phyloP scores from a whole-genome alignment of 1,140 invertebrate genomes.

The Trachelipus rathkii region DNA sequence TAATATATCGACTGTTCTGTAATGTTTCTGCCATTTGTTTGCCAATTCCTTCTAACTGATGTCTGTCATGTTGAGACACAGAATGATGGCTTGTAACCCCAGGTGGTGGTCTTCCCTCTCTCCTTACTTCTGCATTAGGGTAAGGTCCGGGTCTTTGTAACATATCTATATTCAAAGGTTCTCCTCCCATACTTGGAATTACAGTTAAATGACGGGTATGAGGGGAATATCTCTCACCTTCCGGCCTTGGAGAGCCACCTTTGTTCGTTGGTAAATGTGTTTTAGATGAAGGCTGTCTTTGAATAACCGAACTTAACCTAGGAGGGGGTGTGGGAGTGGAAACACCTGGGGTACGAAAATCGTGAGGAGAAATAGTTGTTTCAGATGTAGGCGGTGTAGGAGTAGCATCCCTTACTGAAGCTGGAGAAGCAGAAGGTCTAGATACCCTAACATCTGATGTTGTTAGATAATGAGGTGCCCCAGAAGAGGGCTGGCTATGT shows the following conservation, averaged over 20 bases:
- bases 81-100: background rate
- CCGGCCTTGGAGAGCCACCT: conserved; percentile 48
- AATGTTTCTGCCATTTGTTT: conserved; percentile 28
- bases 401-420: conserved; percentile 41
- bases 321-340: conserved; percentile 53
- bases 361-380: conserved; percentile 49
- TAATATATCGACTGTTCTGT: conserved; percentile 2
- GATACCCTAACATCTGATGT: conserved; percentile 26
- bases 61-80: conserved; percentile 26
- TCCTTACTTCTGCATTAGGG: conserved; percentile 16
- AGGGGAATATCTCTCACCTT: conserved; percentile 35
- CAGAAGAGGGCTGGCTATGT: conserved; percentile 27
- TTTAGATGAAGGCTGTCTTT: conserved; percentile 56
- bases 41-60: conserved; percentile 31
- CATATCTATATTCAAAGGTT: conserved; percentile 17
- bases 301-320: conserved; percentile 62
- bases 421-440: conserved; percentile 43
- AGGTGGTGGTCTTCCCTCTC: conserved; percentile 32
- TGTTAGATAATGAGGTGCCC: conserved; percentile 3
- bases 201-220: background rate
- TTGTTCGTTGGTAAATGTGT: conserved; percentile 49
- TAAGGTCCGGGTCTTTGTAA: conserved; percentile 24
- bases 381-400: conserved; percentile 48
- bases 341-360: conserved; percentile 54
- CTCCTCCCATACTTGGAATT: background rate